Evolutionary conservation across 2,797 vertebrate genomes (phyloP).

Genomic region (Tokudaia muenninki): DNA sequence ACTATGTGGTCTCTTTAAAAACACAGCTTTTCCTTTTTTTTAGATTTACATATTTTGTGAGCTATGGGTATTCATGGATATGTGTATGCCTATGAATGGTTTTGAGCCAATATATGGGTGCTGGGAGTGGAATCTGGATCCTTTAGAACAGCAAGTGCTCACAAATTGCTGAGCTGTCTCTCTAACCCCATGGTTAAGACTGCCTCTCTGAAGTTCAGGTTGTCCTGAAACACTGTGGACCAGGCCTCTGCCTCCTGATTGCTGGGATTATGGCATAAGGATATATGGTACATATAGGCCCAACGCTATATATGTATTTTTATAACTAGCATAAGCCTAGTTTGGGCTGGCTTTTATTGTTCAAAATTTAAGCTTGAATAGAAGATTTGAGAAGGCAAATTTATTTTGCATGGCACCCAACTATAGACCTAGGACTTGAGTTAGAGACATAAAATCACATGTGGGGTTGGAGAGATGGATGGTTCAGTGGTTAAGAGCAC

Average conservation of each 20-base stretch:
- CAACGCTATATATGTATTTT: neutral
- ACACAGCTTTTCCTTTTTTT: too few species aligned
- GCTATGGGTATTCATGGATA: neutral
- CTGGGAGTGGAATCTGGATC: neutral
- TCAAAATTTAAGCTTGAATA: neutral
- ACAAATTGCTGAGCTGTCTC: neutral
- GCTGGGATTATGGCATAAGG: neutral
- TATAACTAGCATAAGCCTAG: neutral
- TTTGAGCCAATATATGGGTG: neutral
- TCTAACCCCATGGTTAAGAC: neutral
- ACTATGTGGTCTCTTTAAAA: neutral
- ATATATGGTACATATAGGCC: neutral
- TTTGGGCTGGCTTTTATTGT: neutral
- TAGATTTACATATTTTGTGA: neutral
- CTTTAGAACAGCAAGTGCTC: neutral
- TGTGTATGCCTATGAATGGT: neutral
- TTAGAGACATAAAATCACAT: neutral
- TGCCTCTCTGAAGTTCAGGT: neutral
- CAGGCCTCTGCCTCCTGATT: neutral
- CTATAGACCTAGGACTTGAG: neutral
- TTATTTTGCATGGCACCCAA: neutral
- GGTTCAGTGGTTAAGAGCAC: too few species aligned
- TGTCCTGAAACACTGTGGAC: neutral
- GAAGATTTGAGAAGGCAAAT: neutral
- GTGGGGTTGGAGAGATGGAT: too few species aligned